These are phyloP conservation scores for Anolis sagrei DNA, from an alignment of 2,113 vertebrate species.

Conservation along the genomic window DNA sequence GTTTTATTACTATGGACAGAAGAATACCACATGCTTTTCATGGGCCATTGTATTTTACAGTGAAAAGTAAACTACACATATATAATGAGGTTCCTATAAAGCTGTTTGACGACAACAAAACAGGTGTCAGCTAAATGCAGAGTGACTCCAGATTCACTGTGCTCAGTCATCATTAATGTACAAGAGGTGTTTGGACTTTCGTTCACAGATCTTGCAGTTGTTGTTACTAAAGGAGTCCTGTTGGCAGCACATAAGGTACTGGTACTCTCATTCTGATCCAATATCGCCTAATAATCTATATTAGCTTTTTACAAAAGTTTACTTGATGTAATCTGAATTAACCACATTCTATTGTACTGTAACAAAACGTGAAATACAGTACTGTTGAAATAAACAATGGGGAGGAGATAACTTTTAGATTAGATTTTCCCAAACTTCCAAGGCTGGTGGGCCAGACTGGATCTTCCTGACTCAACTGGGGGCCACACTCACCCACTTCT, in stretches of 20 bases:
- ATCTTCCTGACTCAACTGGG: no score
- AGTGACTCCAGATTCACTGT: conserved; percentile 63
- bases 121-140: conserved; percentile 68
- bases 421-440: no score
- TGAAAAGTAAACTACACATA: conserved; percentile 69
- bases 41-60: conserved; percentile 68
- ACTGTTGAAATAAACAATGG: no score
- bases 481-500: no score
- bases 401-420: no score
- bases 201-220: conserved; percentile 64
- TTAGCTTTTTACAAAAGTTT: conserved; percentile 72
- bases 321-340: no score
- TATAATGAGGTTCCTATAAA: conserved; percentile 60
- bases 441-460: no score
- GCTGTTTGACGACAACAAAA: conserved; percentile 68
- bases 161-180: conserved; percentile 64
- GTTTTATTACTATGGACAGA: conserved; percentile 57
- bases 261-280: conserved; percentile 73
- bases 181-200: conserved; percentile 62
- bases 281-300: conserved; percentile 64
- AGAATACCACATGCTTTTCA: conserved; percentile 72
- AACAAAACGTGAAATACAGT: no score
- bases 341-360: no score
- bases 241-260: conserved; percentile 84
- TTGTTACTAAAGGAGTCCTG: conserved; percentile 77